Evolutionary conservation across 2,113 vertebrate species (phyloP), one percentile per base, ranked within the genome.

Genomic region (Macroglossus sobrinus): DNA sequence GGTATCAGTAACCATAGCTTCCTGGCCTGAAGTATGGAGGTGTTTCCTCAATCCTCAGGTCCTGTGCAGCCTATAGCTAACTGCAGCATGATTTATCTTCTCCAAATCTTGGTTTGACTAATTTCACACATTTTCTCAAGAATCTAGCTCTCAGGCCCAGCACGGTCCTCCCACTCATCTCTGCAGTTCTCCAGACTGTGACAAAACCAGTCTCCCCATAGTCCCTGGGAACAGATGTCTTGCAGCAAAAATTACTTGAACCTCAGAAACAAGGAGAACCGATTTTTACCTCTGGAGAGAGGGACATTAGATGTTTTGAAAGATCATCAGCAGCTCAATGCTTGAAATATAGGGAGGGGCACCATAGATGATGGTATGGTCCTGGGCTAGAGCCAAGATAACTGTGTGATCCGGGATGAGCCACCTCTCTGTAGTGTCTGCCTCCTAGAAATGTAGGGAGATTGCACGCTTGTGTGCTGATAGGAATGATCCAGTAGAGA

Each of bases 81-180:
- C 59, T 18, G 53, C 50, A 55, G 47, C 43, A 22, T 89, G 78
- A 79, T 63, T 78, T 38, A 3, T 78, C 79, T 82, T 63, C 16
- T 64, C 71, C 81, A 59, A 33, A 45, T 92, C 59, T 55, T 80
- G 79, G 79, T 87, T 91, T 92, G 91, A 72, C 94, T 82, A 50
- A 95, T 89, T 91, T 96, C 92, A 94, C 92, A 93, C 68, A 61
- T 95, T 91, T 86, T 53, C 94, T 94, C 74, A 50, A 90, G 86
- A 93, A 50, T 86, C 72, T 28, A 59, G 76, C 72, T 94, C 89
- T 85, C 72, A 26, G 82, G 80, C 78, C 86, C 74, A 69, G 93
- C 43, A 22, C 2, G 0, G 30, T 40, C 86, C 97, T 82, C 86
- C 92, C 86, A 89, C 92, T 79, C 89, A 21, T 5, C 74, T 84